Evolutionary conservation across 2,888 invertebrate species (phyloP).

Genomic region (Diarsia brunnea): DNA sequence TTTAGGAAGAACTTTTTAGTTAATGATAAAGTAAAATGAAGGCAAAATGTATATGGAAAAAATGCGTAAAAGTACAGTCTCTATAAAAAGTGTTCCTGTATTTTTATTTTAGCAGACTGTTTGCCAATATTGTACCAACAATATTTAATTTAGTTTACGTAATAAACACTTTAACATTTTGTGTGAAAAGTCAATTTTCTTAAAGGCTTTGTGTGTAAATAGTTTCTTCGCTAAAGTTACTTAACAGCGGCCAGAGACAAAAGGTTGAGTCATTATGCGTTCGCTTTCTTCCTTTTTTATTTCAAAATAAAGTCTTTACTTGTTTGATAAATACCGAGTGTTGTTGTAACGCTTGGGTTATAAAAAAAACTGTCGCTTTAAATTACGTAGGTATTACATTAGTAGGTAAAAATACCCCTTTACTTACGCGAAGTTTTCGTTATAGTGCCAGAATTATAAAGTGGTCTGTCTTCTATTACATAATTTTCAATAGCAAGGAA

Average conservation of each 20-base stretch:
- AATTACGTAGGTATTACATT: too few species aligned
- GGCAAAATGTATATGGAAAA: not conserved
- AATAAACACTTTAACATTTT: constrained; percentile 42
- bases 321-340: constrained; percentile 1
- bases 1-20: not conserved
- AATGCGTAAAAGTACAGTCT: constrained; percentile 7
- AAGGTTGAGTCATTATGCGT: constrained; percentile 36
- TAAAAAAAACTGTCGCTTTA: too few species aligned
- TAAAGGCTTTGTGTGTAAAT: constrained; percentile 39
- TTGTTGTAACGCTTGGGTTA: not conserved
- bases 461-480: not conserved
- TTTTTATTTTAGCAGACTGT: not conserved
- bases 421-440: not conserved
- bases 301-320: constrained; percentile 18
- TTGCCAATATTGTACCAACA: constrained; percentile 4
- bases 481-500: not conserved
- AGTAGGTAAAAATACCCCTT: not conserved
- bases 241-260: constrained; percentile 46
- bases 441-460: not conserved
- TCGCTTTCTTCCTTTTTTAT: constrained; percentile 34
- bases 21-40: not conserved
- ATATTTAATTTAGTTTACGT: constrained; percentile 30
- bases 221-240: constrained; percentile 50
- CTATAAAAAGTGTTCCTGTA: constrained; percentile 4
- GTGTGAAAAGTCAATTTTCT: constrained; percentile 52